Conservation (phyloP, 2,797 vertebrate genomes). For the Leuciscus waleckii region DNA sequence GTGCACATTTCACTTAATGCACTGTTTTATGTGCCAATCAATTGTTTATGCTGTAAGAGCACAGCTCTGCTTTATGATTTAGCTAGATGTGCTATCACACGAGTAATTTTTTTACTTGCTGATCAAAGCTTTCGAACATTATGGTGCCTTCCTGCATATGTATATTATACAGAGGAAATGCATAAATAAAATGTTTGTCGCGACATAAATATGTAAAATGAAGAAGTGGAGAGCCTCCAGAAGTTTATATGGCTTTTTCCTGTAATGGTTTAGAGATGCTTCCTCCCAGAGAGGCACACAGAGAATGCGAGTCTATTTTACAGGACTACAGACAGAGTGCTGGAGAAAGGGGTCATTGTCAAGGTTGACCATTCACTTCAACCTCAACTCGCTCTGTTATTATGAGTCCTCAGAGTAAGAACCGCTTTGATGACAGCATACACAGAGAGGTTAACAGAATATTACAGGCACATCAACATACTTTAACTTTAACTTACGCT, state of each 20-base stretch:
- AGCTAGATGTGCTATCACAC: not conserved
- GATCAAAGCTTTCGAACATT: constrained; percentile 21
- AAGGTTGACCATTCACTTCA: constrained; percentile 66
- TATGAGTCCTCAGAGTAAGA: constrained; percentile 66
- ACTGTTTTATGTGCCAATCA: constrained; percentile 43
- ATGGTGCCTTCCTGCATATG: constrained; percentile 13
- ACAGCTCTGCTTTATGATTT: constrained; percentile 16
- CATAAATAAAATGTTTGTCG: constrained; percentile 22
- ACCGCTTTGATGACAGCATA: not conserved
- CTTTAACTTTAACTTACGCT: not conserved
- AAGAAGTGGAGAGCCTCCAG: constrained; percentile 19
- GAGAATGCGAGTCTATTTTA: constrained; percentile 34
- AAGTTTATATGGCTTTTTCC: constrained; percentile 26
- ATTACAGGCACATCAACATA: not conserved
- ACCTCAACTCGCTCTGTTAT: constrained; percentile 76
- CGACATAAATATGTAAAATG: constrained; percentile 42
- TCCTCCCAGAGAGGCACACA: not conserved
- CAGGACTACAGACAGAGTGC: constrained; percentile 65
- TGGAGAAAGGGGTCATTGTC: constrained; percentile 70
- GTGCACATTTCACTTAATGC: constrained; percentile 33
- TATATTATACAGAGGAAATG: constrained; percentile 18
- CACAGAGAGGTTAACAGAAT: constrained; percentile 4
- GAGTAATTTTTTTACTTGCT: not conserved
- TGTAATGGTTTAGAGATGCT: not conserved
- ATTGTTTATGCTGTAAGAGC: constrained; percentile 42